A percentile compares a stretch with the other conserved stretches of the same genome.
phyloP scores from a whole-genome alignment of 2,888 invertebrate genomes.

The Cephus runcator region DNA sequence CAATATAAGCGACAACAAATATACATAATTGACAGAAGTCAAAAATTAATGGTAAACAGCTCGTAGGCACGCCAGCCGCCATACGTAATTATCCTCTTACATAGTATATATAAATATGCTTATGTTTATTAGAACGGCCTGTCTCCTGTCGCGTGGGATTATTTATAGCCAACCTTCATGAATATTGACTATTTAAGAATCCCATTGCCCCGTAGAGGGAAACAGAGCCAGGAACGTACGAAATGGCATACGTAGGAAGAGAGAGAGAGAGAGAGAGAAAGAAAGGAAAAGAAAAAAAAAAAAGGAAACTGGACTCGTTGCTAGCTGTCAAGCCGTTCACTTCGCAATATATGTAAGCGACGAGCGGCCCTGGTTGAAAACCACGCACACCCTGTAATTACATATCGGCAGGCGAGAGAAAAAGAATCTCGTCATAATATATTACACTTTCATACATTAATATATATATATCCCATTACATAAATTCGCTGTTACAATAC shows the following conservation, averaged over 20 bases:
- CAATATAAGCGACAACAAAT: background rate
- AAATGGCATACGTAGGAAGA: background rate
- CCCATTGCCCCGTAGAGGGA: conserved; percentile 35
- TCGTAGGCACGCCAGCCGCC: background rate
- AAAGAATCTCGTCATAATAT: background rate
- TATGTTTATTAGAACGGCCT: conserved; percentile 49
- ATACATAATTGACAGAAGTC: background rate
- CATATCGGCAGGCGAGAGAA: background rate
- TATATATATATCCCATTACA: background rate
- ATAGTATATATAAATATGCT: conserved; percentile 24
- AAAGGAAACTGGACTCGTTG: conserved; percentile 5
- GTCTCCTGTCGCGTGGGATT: conserved; percentile 42
- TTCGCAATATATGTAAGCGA: background rate
- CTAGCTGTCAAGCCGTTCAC: background rate
- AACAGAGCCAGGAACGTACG: background rate
- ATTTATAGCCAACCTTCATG: conserved; percentile 62
- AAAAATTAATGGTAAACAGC: background rate
- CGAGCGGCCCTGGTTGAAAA: background rate
- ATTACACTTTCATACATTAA: background rate
- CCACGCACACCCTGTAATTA: background rate
- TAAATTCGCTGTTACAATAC: background rate
- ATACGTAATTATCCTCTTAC: conserved; percentile 20
- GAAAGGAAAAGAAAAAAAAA: conserved; percentile 14
- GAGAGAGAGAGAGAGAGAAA: conserved; percentile 4
- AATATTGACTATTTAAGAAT: conserved; percentile 59